These are phyloP conservation scores for Leucoptera coffeella DNA, from an alignment of 2,888 invertebrate genomes.

Conservation along the genomic window DNA sequence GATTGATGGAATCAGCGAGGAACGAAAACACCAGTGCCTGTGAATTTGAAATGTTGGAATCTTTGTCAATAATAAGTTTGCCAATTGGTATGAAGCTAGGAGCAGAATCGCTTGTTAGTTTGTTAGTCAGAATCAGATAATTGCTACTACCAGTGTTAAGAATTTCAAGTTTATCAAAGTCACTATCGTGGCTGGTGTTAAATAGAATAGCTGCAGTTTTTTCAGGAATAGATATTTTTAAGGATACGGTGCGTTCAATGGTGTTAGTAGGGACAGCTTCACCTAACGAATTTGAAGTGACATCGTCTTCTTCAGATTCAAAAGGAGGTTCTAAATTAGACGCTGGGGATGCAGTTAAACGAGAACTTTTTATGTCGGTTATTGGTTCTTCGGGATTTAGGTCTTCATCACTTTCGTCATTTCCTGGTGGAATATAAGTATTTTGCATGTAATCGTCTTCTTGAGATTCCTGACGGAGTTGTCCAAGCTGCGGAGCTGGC, in stretches of 20 bases:
- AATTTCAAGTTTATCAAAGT: constrained; percentile 31
- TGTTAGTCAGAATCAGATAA: constrained; percentile 32
- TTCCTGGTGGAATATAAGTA: constrained; percentile 14
- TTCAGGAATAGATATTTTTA: constrained; percentile 42
- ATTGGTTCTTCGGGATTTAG: constrained; percentile 18
- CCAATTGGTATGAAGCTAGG: constrained; percentile 28
- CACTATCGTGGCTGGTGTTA: constrained; percentile 19
- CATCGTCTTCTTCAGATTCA: constrained; percentile 11
- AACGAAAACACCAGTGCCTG: constrained; percentile 42
- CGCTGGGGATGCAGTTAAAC: constrained; percentile 18
- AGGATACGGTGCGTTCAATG: constrained; percentile 36
- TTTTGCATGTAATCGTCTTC: constrained; percentile 14
- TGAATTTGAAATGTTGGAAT: constrained; percentile 36
- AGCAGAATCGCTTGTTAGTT: constrained; percentile 11
- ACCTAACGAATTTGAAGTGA: constrained; percentile 12
- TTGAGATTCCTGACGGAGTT: constrained; percentile 12
- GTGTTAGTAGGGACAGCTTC: constrained; percentile 25
- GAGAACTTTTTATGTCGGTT: constrained; percentile 14
- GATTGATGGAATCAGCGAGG: constrained; percentile 36
- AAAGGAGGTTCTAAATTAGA: constrained; percentile 23
- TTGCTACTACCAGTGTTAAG: constrained; percentile 39
- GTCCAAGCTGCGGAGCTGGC: constrained; percentile 14
- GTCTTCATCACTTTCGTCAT: constrained; percentile 20
- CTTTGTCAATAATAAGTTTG: constrained; percentile 24
- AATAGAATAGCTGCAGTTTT: constrained; percentile 32